These are phyloP conservation scores for Drosophila baimaii DNA, from an alignment of 1,140 invertebrate genomes.

Conservation along the genomic window DNA sequence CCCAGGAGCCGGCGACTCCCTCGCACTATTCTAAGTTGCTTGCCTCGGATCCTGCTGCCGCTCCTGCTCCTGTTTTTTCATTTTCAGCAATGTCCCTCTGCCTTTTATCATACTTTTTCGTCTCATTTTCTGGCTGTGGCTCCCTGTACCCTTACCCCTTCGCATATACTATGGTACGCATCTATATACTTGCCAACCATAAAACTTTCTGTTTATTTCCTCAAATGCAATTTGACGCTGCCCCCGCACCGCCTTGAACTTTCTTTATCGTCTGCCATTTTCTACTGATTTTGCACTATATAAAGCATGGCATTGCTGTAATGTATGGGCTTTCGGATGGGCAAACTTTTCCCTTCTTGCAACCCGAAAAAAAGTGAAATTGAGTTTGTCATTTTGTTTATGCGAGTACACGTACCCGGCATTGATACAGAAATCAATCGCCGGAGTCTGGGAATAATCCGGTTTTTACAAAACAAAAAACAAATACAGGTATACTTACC, in stretches of 20 bases:
- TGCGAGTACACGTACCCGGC: slow-evolving; percentile 37
- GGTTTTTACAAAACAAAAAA: not conserved
- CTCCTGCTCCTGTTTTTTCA: slow-evolving; percentile 63
- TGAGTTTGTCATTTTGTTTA: slow-evolving; percentile 74
- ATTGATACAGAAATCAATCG: slow-evolving; percentile 38
- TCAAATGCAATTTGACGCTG: slow-evolving; percentile 79
- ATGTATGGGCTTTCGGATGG: slow-evolving; percentile 54
- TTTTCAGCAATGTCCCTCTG: slow-evolving; percentile 62
- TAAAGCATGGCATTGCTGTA: slow-evolving; percentile 79
- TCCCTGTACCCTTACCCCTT: slow-evolving; percentile 3
- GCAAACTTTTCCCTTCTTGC: slow-evolving; percentile 53
- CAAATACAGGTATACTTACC: not conserved
- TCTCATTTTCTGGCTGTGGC: slow-evolving; percentile 33
- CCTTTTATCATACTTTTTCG: slow-evolving; percentile 66
- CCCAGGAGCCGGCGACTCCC: slow-evolving; percentile 24
- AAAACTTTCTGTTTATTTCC: slow-evolving; percentile 83
- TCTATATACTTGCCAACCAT: slow-evolving; percentile 57
- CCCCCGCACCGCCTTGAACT: slow-evolving; percentile 48
- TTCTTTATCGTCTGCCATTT: slow-evolving; percentile 80
- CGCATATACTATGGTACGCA: slow-evolving; percentile 16
- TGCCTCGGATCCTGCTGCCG: slow-evolving; percentile 16
- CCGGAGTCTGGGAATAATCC: slow-evolving; percentile 12
- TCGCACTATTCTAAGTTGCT: slow-evolving; percentile 76
- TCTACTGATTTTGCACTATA: slow-evolving; percentile 82
- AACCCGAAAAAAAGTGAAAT: slow-evolving; percentile 72